Base-by-base conservation (phyloP, 2,888 invertebrate genomes). In the Amphipoea lucens region DNA sequence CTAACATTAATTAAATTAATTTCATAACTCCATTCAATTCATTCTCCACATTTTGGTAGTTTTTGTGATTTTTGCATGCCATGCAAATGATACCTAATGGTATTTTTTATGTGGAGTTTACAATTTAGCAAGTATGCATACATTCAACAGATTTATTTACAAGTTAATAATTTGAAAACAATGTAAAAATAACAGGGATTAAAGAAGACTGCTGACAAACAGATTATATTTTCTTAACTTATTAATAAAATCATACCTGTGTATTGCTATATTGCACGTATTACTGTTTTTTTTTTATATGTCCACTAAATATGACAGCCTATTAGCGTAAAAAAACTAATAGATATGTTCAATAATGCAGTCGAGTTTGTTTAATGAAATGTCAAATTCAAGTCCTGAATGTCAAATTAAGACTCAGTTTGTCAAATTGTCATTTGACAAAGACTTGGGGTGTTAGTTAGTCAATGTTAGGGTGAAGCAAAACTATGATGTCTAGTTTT, bases 311-410 rank as follows among this genome's bases (percentile, higher is more conserved):
- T 84, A 87, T 90, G 89, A 78, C 81, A 82, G 79, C 83, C 85
- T 89, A 89, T 87, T 87, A 88, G 88, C 89, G 83, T 90, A 90
- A 89, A 91, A 91, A 88, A 92, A 91, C 92, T 92, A 93, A 92
- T 90, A 92, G 93, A 93, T 93, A 93, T 93, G 94, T 93, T 84
- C 81, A 82, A 65, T 76, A 89, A 91, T 89, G 92, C 93, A 93
- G 92, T 93, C 92, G 88, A 89, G 76, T 81, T 86, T 79, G 67
- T 81, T 57, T 57, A 48, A 81, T 87, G 82, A 76, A 81, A 85
- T 86, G 85, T 87, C 76, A 82, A 84, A 81, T 86, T 82, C 82
- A 86, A 83, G 67, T 81, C 70, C 73, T 60, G 66, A 76, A 68
- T 86, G 81, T 86, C 77, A 89, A 80, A 80, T 63, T 71, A 48